Evolutionary conservation across 1,140 invertebrate species (phyloP), one percentile per base, ranked within the genome.

Genomic region (Nebria ingens): DNA sequence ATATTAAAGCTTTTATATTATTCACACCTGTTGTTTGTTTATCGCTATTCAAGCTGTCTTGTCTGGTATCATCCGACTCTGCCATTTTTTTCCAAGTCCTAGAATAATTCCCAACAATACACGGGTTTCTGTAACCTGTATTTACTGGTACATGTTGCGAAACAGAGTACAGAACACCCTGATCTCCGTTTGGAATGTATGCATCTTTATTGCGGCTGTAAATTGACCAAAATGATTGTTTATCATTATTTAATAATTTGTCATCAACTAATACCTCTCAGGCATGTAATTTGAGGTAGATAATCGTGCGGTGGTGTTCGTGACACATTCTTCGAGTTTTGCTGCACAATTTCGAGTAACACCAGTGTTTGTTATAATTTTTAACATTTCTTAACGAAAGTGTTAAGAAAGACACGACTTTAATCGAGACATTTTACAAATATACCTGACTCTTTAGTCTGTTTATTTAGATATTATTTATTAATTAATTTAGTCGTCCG

Each of bases 91-190:
- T 42, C 61, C 59, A 23, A 61, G 53, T 12, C n/a, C 29, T 53
- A 21, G 58, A 53, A 57, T 58, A 65, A 42, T 55, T 56, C 40
- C 59, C 59, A 53, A 61, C 59, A 40, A 53, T 53, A 54, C 64
- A 63, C n/a, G 63, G 52, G 61, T 56, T 65, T n/a, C 63, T 63
- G 51, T 64, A 68, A 58, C 57, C 66, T 11, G 55, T 52, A 56
- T 58, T 65, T 13, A 60, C 60, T 22, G 61, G 63, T 9, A 68
- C 58, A 21, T 65, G 52, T 55, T 68, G 67, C 2, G 67, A 67
- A 20, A 68, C 65, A n/a, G 65, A 67, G 57, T 68, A 68, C 40
- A 67, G 52, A 52, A 59, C 54, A n/a, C 60, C 62, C 53, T 67
- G 61, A 57, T 57, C 62, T 29, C 61, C 62, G 9, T 60, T 60